A percentile compares a stretch with the other conserved stretches of the same genome.
Evolutionary conservation across 2,888 invertebrate species (phyloP).

Genomic region (Hyposoter didymator): DNA sequence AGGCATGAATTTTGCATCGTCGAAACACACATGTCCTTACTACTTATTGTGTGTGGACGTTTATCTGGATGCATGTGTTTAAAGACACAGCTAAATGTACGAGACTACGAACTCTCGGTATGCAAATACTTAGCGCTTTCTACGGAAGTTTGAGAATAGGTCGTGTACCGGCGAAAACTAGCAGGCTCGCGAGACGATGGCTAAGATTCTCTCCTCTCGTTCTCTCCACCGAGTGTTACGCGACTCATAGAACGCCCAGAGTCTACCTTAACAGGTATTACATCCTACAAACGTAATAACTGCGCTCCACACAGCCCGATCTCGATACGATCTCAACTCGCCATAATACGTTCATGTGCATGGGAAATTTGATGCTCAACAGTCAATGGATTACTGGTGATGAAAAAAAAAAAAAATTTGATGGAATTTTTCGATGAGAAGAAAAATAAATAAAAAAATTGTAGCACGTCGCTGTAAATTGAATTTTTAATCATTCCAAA

Average conservation of each 20-base stretch:
- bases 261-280: constrained; percentile 53
- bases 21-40: not conserved
- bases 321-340: constrained; percentile 60
- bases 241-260: constrained; percentile 31
- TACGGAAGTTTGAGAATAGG: constrained; percentile 75
- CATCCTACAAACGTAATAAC: constrained; percentile 67
- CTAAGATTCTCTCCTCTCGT: constrained; percentile 33
- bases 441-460: no score
- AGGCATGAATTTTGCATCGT: constrained; percentile 11
- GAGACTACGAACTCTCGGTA: constrained; percentile 59
- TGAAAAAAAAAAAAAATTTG: not conserved
- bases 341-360: constrained; percentile 32
- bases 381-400: not conserved
- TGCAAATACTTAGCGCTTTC: constrained; percentile 75
- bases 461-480: no score
- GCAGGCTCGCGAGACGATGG: not conserved
- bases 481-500: no score
- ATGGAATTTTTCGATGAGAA: not conserved
- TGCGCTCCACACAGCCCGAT: constrained; percentile 42
- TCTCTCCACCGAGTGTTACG: constrained; percentile 54
- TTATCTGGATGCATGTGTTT: not conserved
- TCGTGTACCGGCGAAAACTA: constrained; percentile 28
- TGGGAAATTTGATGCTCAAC: not conserved
- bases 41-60: not conserved
- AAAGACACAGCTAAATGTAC: not conserved